These are phyloP conservation scores for Yoshiicerus persimilis DNA, from an alignment of 1,140 invertebrate genomes.

Conservation along the genomic window DNA sequence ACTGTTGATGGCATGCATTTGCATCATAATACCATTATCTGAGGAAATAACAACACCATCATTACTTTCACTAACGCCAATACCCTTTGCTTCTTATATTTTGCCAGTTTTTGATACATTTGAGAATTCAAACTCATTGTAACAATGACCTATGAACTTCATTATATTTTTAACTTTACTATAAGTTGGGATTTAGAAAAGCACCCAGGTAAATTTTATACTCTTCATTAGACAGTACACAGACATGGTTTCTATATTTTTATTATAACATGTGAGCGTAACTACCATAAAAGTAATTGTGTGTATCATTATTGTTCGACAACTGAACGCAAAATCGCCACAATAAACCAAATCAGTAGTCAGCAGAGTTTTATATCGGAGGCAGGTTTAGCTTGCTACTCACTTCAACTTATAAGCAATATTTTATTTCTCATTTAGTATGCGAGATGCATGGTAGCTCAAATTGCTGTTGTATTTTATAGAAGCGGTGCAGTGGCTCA, in stretches of 20 bases:
- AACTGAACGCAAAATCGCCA: neutral
- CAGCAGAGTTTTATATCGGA: neutral
- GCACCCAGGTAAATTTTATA: too few relatives aligned
- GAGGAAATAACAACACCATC: neutral
- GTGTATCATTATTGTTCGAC: neutral
- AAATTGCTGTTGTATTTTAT: neutral
- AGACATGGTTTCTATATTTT: neutral
- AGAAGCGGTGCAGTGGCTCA: neutral
- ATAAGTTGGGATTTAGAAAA: too few relatives aligned
- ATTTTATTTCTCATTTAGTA: neutral
- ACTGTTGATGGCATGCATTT: neutral
- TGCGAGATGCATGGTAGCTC: neutral
- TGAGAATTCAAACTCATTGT: neutral
- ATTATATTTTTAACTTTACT: too few relatives aligned
- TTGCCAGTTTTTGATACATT: neutral
- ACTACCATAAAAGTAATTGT: neutral
- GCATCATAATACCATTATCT: neutral
- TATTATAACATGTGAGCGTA: neutral
- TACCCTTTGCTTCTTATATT: neutral
- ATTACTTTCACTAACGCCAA: too few relatives aligned
- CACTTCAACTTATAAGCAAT: neutral
- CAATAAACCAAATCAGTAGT: neutral
- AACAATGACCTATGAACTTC: too few relatives aligned
- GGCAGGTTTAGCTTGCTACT: neutral
- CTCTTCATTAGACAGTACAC: too few relatives aligned